Base-by-base conservation (phyloP, 2,113 vertebrate species). In the Nestor notabilis region DNA sequence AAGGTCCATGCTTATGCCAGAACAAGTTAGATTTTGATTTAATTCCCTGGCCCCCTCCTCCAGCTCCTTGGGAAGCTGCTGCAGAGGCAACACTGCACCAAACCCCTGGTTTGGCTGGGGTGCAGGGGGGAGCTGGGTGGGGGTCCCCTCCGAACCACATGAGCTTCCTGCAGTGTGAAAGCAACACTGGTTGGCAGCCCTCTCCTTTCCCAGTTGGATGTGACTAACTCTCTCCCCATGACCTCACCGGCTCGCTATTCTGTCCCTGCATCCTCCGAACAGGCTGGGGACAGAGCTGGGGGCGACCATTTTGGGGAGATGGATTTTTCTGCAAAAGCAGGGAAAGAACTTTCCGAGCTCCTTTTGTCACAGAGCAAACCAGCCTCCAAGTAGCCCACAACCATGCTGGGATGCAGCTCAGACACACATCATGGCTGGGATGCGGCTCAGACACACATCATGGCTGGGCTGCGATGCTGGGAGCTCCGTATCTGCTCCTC, bases 191-290 rank as follows among this genome's bases (percentile, higher is more conserved):
- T 80, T 95, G 84, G 90, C 95, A 83, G 74, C 96, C 61, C 74
- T 90, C 82, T 96, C 77, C 61, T 64, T 80, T 85, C 88, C 90
- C 90, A 69, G 75, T 91, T 93, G 97, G 90, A 96, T 95, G 86
- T 96, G 96, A 97, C 90, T 97, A 95, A 96, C 93, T 97, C 95
- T 97, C 96, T 97, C 97, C 91, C 97, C 94, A 97, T 98, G 98
- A 98, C 95, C 97, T 98, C 98, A 98, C 89, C 87, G 81, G 96
- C 97, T 91, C 76, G 39, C 97, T 96, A 97, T 96, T 96, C 96
- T 95, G 93, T 97, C 98, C 96, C 97, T 96, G 87, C 89, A 95
- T 95, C 96, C 97, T 97, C 90, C 24, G 18, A 97, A 77, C 46
- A 24, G 81, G 70, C 94, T 87, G 90, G 96, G 95, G 96, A 94